Conservation (phyloP, 2,888 invertebrate species). For the Euphydryas editha region DNA sequence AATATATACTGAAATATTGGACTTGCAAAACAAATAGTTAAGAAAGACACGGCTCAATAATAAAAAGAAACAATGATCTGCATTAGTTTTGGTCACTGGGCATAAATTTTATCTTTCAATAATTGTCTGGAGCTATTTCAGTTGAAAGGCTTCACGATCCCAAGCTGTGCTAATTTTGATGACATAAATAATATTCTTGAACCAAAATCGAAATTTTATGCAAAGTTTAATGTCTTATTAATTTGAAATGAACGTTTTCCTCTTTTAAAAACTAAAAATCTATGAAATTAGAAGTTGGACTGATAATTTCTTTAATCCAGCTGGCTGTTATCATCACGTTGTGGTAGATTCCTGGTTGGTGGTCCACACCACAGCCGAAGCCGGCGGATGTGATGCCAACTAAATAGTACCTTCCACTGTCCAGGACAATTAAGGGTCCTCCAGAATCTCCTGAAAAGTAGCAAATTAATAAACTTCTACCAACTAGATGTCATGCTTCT, state of each 20-base stretch:
- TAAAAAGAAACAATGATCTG: too few species aligned
- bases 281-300: slow-evolving; percentile 58
- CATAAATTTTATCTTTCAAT: too few species aligned
- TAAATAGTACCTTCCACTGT: slow-evolving; percentile 88
- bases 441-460: slow-evolving; percentile 88
- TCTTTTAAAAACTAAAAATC: slow-evolving; percentile 45
- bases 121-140: too few species aligned
- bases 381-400: slow-evolving; percentile 94
- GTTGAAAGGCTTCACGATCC: too few species aligned
- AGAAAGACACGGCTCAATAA: too few species aligned
- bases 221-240: background rate
- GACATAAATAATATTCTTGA: background rate
- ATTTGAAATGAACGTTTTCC: background rate
- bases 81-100: too few species aligned
- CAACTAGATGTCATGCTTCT: too few species aligned
- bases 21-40: too few species aligned
- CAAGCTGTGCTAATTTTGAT: background rate
- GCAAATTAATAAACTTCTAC: background rate
- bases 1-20: too few species aligned
- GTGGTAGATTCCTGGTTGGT: slow-evolving; percentile 94
- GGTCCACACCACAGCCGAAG: slow-evolving; percentile 93
- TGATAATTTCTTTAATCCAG: slow-evolving; percentile 86
- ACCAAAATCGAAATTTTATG: background rate
- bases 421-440: slow-evolving; percentile 89
- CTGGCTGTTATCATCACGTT: slow-evolving; percentile 88